Percentiles rank a stretch among this genome's conserved stretches.
phyloP scores from a whole-genome alignment of 2,113 vertebrate genomes.

The Nothoprocta pentlandii region DNA sequence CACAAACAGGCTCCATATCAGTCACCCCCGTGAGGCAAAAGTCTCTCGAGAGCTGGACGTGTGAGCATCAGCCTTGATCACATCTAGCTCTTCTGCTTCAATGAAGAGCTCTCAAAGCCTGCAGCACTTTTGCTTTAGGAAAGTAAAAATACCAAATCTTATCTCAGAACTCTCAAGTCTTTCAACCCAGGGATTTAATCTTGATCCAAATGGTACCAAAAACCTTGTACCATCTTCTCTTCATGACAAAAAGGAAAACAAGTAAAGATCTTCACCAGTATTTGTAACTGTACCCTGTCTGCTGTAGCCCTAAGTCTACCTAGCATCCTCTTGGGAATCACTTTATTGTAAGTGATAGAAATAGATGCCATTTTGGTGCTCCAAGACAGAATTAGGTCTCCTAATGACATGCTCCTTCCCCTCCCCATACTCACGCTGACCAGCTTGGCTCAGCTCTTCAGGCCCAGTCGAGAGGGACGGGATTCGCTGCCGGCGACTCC shows the following conservation, averaged over 20 bases:
- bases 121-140: background rate
- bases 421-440: background rate
- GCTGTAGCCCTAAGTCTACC: background rate
- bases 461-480: background rate
- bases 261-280: background rate
- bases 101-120: background rate
- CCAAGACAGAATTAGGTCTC: background rate
- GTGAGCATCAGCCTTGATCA: background rate
- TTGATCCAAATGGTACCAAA: background rate
- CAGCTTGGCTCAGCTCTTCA: constrained; percentile 1
- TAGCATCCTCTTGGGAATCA: background rate
- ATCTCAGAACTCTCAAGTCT: background rate
- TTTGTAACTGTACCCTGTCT: background rate
- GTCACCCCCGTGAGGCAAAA: background rate
- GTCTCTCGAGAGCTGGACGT: background rate
- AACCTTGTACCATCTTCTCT: background rate
- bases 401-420: background rate
- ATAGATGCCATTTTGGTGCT: background rate
- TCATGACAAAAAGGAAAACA: background rate
- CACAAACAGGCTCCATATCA: background rate
- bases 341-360: background rate
- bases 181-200: background rate
- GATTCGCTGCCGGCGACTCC: accelerated
- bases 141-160: background rate
- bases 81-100: background rate